A percentile compares a stretch with the other conserved stretches of the same genome.
Conservation (phyloP, 1,140 invertebrate genomes). For the Caenorhabditis brenneri region DNA sequence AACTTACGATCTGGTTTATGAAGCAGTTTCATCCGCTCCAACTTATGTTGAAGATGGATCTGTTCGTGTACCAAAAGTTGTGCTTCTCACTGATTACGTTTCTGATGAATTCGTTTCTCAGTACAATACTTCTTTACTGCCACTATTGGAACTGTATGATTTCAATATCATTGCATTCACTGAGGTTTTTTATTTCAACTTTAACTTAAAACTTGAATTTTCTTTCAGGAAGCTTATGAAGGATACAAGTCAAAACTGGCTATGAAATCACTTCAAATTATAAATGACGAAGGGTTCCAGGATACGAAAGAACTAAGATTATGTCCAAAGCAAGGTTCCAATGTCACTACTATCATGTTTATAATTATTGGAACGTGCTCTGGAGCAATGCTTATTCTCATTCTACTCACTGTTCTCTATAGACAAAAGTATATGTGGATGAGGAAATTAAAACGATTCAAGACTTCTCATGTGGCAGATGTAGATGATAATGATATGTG, state of each 20-base stretch:
- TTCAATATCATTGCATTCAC: constrained; percentile 46
- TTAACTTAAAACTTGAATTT: background rate
- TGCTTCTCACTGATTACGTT: constrained; percentile 53
- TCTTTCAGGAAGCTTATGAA: constrained; percentile 15
- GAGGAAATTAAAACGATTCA: constrained; percentile 59
- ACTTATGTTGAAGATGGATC: background rate
- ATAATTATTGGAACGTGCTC: constrained; percentile 58
- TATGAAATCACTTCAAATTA: constrained; percentile 7
- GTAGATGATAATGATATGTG: constrained; percentile 50
- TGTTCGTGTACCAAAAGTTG: constrained; percentile 12
- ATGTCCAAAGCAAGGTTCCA: background rate
- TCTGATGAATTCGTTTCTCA: constrained; percentile 17
- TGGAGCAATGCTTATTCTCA: constrained; percentile 57
- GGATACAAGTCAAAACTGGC: constrained; percentile 26
- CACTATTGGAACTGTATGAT: constrained; percentile 27
- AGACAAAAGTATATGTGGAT: constrained; percentile 61
- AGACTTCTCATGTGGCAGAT: constrained; percentile 45
- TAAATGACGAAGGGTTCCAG: background rate
- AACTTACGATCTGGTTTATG: constrained; percentile 24
- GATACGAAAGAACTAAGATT: background rate
- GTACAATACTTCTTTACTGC: constrained; percentile 36
- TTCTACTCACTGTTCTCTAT: constrained; percentile 57
- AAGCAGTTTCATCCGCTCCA: constrained; percentile 35
- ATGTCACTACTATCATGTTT: constrained; percentile 47
- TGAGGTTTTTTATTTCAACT: background rate